Base-by-base conservation (phyloP, 2,888 invertebrate genomes). In the Ormyrus pomaceus region DNA sequence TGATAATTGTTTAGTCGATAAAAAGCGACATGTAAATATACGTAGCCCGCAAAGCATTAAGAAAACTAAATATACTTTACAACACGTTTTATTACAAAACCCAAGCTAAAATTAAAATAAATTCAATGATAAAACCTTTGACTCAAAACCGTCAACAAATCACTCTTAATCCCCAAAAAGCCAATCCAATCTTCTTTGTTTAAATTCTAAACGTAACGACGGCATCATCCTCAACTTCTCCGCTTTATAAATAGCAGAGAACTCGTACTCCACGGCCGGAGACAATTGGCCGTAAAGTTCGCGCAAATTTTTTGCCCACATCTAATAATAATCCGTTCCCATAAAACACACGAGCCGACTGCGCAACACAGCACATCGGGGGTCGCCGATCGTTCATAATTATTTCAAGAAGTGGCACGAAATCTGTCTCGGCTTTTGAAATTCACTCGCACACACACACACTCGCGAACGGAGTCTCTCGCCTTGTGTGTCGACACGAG, bases 401-500 rank as follows among this genome's bases (percentile, higher is more conserved):
- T 61, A 77, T 69, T 62, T 62, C 62, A 62, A 13, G 48, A 45
- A 51, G 58, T 46, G 3, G 64, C 19, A 55, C 77, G 62, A 70
- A 48, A 72, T 56, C 34, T 4, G 34, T 34, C 34, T 34, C 34
- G 34, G 34, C 34, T 34, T 51, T 53, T 53, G 48, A 55, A 56
- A 34, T 34, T 34, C n/a, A 5, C 45, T 2, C 72, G 9, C n/a
- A 8, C 58, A 46, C 19, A 46, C 10, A 59, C 0, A 48, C 8
- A 11, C 58, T 76, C 64, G 56, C 75, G 62, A 34, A 4, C 34
- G 4, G 34, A 19, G 48, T 9, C 9, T 9, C 9, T 51, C 34
- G 34, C 34, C 34, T 64, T 11, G 10, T 45, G 55, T 74, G 74
- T 66, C 75, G 78, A 78, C 71, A 81, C 69, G n/a, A 59, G 55